Evolutionary conservation across 2,888 invertebrate genomes (phyloP).

Genomic region (Yponomeuta malinellus): DNA sequence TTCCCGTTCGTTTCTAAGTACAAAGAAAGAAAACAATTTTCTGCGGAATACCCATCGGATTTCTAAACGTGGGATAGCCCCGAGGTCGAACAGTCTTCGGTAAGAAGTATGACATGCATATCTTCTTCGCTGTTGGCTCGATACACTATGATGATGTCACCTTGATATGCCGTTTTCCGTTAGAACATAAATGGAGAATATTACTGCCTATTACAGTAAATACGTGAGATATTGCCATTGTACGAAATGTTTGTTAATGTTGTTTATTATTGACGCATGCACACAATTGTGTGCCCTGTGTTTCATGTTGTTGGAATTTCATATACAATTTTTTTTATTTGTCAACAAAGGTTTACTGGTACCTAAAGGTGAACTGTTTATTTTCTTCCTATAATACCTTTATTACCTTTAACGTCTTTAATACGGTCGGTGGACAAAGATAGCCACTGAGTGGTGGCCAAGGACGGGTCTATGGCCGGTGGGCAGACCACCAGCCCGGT

Average conservation of each 20-base stretch:
- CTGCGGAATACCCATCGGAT: neutral
- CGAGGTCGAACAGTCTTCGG: neutral
- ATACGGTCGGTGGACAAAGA: too few relatives aligned
- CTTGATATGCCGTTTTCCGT: too few relatives aligned
- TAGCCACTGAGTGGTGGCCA: too few relatives aligned
- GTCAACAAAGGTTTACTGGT: too few relatives aligned
- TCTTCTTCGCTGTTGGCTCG: too few relatives aligned
- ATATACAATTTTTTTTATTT: neutral
- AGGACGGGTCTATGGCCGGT: too few relatives aligned
- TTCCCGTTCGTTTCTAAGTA: neutral
- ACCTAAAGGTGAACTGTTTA: too few relatives aligned
- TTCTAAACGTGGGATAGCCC: conserved; percentile 2
- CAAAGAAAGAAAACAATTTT: neutral
- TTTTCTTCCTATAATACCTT: too few relatives aligned
- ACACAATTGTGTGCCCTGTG: neutral
- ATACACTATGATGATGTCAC: too few relatives aligned
- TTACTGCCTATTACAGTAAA: neutral
- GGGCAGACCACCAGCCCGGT: too few relatives aligned
- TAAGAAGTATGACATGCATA: neutral
- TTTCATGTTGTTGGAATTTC: neutral
- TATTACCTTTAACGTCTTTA: too few relatives aligned
- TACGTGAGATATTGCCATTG: neutral
- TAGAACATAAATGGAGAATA: neutral
- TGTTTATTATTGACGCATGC: neutral
- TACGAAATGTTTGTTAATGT: neutral